phyloP scores from a whole-genome alignment of 2,113 vertebrate genomes.

The Budorcas taxicolor region DNA sequence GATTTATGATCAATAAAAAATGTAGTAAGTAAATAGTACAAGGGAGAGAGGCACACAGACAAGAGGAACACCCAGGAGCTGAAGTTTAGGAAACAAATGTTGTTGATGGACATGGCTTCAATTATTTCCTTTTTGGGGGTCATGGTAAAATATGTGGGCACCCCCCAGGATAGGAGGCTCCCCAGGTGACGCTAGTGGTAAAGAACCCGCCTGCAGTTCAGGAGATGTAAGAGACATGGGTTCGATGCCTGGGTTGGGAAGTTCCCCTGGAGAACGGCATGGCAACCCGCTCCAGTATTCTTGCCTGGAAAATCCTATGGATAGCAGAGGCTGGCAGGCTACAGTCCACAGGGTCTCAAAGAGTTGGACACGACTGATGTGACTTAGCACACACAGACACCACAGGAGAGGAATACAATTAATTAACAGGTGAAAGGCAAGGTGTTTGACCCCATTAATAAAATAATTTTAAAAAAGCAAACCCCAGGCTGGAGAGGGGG shows the following conservation, averaged over 20 bases:
- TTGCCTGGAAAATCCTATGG: background rate
- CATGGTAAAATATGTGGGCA: background rate
- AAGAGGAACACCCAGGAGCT: background rate
- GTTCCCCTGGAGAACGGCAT: background rate
- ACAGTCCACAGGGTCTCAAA: background rate
- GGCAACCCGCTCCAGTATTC: background rate
- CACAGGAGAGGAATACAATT: background rate
- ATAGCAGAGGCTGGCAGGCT: background rate
- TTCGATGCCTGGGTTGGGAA: background rate
- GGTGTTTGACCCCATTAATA: accelerated
- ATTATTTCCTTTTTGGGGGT: background rate
- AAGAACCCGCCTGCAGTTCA: background rate
- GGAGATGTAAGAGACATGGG: background rate
- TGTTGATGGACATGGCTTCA: background rate
- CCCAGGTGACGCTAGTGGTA: background rate
- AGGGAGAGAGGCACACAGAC: background rate
- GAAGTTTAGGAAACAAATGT: background rate
- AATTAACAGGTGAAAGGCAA: background rate
- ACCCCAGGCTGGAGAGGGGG: background rate
- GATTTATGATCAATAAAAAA: slow-evolving; percentile 39
- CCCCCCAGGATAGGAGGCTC: background rate
- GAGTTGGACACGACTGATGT: background rate
- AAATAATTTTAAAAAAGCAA: background rate
- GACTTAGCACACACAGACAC: background rate
- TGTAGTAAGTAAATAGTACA: background rate